Evolutionary conservation across 2,797 vertebrate genomes (phyloP), one percentile per base, ranked within the genome.

Genomic region (Enteromius fasciolatus): DNA sequence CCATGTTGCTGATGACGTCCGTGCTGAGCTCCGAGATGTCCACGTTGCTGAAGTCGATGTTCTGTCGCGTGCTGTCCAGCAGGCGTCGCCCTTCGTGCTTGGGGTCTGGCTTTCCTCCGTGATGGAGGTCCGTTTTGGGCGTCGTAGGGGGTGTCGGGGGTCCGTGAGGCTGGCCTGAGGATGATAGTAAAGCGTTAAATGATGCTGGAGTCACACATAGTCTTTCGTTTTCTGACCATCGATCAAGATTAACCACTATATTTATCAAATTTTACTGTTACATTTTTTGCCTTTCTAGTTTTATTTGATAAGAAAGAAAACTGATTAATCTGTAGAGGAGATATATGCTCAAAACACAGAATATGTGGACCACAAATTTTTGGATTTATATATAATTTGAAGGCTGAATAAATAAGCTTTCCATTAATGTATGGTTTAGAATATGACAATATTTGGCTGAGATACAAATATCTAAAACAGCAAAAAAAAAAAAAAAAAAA

Each of bases 1-100:
- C 98, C 93, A 99, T 99, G 93, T 97, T 98, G 93, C 96, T 95
- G 89, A 99, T 99, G 93, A 99, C 98, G 87, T 99, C 98, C 0
- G 96, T 99, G 94, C 98, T 99, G 85, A 99, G 94, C 94, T 99
- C 98, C 0, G 96, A 98, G 94, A 99, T 99, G 94, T 99, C 98
- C 82, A 99, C 97, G 9, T 99, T 99, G 94, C 98, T 99, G 93
- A 99, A 99, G 93, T 99, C 98, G 0, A 99, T 99, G 95, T 99
- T 99, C 91, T 99, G 98, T 75, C 98, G 95, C 59, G 94, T 95
- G 10, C 94, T 94, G 87, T 99, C 97, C 76, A 93, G 90, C 25
- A 96, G 93, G 48, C 97, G 96, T 66, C 97, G 95, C 82, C 96
- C 96, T 88, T 98, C 97, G 0, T 96, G 95, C 83, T 98, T 99